Evolutionary conservation across 1,140 invertebrate species (phyloP), one percentile per base, ranked within the genome.

Genomic region (Pogonomyrmex barbatus): DNA sequence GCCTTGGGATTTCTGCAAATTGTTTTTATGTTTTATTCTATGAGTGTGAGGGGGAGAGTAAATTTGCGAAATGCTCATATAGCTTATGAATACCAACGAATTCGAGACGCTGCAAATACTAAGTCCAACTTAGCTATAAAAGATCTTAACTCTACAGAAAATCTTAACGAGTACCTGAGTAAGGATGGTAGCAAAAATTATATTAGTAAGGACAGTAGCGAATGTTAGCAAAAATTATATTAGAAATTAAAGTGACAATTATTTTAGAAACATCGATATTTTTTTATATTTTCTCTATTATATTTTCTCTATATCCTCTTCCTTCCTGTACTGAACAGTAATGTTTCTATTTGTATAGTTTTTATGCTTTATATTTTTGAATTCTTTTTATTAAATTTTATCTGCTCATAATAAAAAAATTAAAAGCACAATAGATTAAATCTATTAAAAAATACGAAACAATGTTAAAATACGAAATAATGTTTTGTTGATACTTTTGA

Each of bases 81-180:
- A 33, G 73, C 65, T 4, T 4, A 33, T 5, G 4, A 78, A 42
- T 77, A 77, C 3, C 24, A 83, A 47, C 9, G 42, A 2, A 42
- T 17, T 60, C 68, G 56, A 30, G 0, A 30, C 2, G n/a, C 30
- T 0, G 68, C 42, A 17, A 54, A 2, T 14, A 47, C 10, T 39
- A 60, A 17, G 62, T 4, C 30, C n/a, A 70, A 36, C 39, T 30
- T 2, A 42, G 2, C 24, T 39, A n/a, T 68, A 79, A 14, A 68
- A 0, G n/a, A 81, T 70, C 14, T 68, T 42, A 33, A 70, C 6
- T 52, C 58, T 2, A 0, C 6, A 47, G 30, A 78, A 10, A 10
- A 81, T 58, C 6, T 81, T 45, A 8, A 58, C 0, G 12, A 83
- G 54, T 75, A 62, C 8, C 42, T 73, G 17, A 36, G 5, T 50